A percentile compares a stretch with the other conserved stretches of the same genome.
Evolutionary conservation across 2,797 vertebrate species (phyloP).

Genomic region (Macropus fuliginosus): DNA sequence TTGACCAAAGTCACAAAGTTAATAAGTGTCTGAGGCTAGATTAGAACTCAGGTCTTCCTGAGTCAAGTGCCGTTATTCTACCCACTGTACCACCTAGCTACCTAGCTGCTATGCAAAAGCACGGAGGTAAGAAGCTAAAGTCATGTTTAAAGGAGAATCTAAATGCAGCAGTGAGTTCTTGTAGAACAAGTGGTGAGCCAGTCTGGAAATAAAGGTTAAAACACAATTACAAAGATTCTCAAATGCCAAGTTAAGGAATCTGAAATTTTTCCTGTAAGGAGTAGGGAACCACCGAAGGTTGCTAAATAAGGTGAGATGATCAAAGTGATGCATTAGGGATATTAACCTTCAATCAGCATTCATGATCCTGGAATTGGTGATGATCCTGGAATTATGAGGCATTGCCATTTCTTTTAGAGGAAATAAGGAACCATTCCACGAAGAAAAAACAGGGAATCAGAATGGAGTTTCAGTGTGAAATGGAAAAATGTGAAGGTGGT

Average conservation of each 20-base stretch:
- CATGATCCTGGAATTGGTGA: neutral
- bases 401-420: neutral
- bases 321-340: neutral
- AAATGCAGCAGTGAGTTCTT: neutral
- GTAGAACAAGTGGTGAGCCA: neutral
- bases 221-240: neutral
- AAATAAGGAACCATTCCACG: neutral
- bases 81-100: neutral
- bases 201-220: neutral
- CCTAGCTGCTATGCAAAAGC: no score
- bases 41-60: no score
- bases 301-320: neutral
- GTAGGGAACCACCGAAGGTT: neutral
- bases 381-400: neutral
- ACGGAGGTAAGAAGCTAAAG: no score
- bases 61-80: neutral
- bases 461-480: neutral
- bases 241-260: neutral
- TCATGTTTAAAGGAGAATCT: neutral
- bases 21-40: no score
- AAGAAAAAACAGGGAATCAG: neutral
- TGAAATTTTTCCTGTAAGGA: neutral
- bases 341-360: neutral
- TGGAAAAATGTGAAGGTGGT: neutral
- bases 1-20: no score